A percentile compares a stretch with the other conserved stretches of the same genome.
phyloP scores from a whole-genome alignment of 2,113 vertebrate genomes.

The Cyprinus carpio region DNA sequence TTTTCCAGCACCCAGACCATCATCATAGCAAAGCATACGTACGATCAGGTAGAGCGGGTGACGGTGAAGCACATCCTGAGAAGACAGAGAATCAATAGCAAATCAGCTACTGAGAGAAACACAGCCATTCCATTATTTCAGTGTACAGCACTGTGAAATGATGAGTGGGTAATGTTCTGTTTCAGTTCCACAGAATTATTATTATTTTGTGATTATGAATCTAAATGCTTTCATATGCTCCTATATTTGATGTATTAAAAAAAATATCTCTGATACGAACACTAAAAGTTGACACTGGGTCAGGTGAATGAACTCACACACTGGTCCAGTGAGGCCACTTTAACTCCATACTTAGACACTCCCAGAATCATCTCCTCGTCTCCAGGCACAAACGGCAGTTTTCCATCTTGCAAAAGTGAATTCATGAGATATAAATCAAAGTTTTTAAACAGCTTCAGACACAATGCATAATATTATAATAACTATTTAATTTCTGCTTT shows the following conservation, averaged over 20 bases:
- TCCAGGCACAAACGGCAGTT: constrained; percentile 91
- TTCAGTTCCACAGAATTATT: not conserved
- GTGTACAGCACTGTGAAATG: not conserved
- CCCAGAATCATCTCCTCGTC: constrained; percentile 94
- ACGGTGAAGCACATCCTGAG: constrained; percentile 90
- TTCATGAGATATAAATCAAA: constrained; percentile 31
- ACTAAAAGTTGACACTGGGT: not conserved
- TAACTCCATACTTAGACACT: constrained; percentile 95
- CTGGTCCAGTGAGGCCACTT: constrained; percentile 90
- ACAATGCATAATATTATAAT: not conserved
- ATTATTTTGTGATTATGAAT: not conserved
- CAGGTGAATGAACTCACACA: constrained; percentile 85
- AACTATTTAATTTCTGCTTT: not conserved
- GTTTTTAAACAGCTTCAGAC: not conserved
- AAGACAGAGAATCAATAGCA: not conserved
- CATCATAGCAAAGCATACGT: constrained; percentile 95
- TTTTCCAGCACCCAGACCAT: constrained; percentile 91
- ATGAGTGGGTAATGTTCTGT: not conserved
- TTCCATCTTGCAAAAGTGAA: constrained; percentile 89
- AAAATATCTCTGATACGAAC: not conserved
- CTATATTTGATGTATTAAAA: not conserved
- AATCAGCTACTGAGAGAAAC: not conserved
- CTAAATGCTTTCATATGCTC: not conserved
- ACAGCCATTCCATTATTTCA: not conserved
- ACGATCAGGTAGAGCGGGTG: constrained; percentile 93